Conservation (phyloP, 2,113 vertebrate genomes). For the Aegithalos caudatus region DNA sequence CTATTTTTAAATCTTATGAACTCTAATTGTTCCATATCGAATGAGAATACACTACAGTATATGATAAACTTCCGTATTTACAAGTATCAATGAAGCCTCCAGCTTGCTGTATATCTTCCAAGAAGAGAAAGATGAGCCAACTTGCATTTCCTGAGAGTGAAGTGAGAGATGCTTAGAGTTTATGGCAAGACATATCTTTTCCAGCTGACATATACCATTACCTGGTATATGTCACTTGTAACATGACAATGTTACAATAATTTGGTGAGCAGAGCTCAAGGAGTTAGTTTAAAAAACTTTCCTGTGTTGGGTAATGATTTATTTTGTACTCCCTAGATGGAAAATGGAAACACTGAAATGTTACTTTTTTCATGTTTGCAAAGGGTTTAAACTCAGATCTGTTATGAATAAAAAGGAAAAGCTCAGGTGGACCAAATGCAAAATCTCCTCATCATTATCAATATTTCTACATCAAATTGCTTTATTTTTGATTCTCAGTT, state of each 20-base stretch:
- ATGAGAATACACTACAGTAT: conserved; percentile 71
- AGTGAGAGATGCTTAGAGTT: conserved; percentile 89
- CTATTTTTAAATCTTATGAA: conserved; percentile 76
- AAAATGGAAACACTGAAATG: conserved; percentile 61
- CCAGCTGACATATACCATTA: conserved; percentile 93
- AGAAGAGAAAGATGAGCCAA: conserved; percentile 80
- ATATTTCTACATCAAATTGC: not conserved
- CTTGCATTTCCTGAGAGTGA: conserved; percentile 85
- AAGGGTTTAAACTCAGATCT: conserved; percentile 59
- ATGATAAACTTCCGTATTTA: conserved; percentile 82
- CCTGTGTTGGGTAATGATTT: conserved; percentile 57
- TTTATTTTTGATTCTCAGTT: not conserved
- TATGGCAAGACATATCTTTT: conserved; percentile 77
- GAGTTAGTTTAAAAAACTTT: conserved; percentile 66
- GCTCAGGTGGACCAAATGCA: conserved; percentile 22
- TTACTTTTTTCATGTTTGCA: conserved; percentile 59
- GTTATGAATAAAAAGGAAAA: conserved; percentile 65
- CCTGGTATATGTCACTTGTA: conserved; percentile 77
- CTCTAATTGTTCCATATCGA: conserved; percentile 76
- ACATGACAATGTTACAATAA: conserved; percentile 78
- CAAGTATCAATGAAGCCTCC: conserved; percentile 79
- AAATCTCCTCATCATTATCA: not conserved
- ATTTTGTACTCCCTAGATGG: conserved; percentile 30
- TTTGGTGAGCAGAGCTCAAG: conserved; percentile 73
- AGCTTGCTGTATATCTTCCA: conserved; percentile 82